These are phyloP conservation scores for Lobophora halterata DNA, from an alignment of 2,888 invertebrate species.

Conservation along the genomic window DNA sequence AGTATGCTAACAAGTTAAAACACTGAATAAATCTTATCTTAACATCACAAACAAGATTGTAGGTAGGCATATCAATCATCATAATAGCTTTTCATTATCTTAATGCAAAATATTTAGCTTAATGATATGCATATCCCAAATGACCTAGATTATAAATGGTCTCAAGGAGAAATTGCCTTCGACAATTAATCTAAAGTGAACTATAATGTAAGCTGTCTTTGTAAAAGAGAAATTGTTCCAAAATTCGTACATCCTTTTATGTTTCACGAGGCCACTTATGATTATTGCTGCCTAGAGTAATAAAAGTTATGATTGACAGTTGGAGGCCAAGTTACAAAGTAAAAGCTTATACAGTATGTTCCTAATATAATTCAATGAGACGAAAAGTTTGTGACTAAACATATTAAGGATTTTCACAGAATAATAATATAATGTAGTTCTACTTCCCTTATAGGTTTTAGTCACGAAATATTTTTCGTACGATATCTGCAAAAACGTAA, in stretches of 20 bases:
- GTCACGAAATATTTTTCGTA: too few relatives aligned
- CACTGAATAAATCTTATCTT: too few relatives aligned
- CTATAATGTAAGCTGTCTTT: conserved; percentile 16
- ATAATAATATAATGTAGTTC: too few relatives aligned
- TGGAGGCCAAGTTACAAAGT: conserved; percentile 46
- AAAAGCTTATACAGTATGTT: conserved; percentile 33
- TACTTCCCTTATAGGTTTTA: too few relatives aligned
- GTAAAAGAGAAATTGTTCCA: conserved; percentile 28
- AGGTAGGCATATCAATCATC: too few relatives aligned
- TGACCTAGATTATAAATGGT: conserved; percentile 15
- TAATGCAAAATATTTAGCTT: not conserved
- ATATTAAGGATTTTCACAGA: conserved; percentile 1
- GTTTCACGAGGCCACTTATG: conserved; percentile 44
- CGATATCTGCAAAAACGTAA: too few relatives aligned
- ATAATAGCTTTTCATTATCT: too few relatives aligned
- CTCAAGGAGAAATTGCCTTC: conserved; percentile 16
- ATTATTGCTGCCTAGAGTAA: conserved; percentile 48
- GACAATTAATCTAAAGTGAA: conserved; percentile 24
- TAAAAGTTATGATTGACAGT: conserved; percentile 52
- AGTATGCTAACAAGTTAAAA: too few relatives aligned
- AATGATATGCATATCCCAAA: conserved; percentile 8
- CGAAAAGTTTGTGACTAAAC: conserved; percentile 1
- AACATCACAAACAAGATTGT: too few relatives aligned
- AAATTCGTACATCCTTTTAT: conserved; percentile 27
- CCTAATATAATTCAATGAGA: not conserved